These are phyloP conservation scores for Diadema setosum DNA, from an alignment of 35 echinoderm and acorn worm species.

Conservation along the genomic window DNA sequence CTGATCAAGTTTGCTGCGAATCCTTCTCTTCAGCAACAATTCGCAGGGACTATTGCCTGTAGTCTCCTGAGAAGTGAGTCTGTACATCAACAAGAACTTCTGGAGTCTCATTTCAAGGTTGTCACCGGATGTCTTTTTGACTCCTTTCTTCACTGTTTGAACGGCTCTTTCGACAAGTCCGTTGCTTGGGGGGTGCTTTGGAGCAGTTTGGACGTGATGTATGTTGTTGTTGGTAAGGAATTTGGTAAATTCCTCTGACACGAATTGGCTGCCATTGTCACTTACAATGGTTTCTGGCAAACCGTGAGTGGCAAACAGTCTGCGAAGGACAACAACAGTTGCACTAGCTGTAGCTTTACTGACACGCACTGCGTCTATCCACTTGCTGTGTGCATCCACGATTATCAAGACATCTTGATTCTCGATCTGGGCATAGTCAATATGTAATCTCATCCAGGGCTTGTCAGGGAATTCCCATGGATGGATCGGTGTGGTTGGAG, in stretches of 20 bases:
- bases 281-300: constrained; percentile 60
- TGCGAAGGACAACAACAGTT: constrained; percentile 31
- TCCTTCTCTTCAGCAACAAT: constrained; percentile 31
- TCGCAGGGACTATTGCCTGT: constrained; percentile 63
- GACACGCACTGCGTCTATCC: constrained; percentile 44
- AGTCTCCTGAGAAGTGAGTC: constrained; percentile 53
- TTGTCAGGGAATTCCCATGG: constrained; percentile 29
- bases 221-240: constrained; percentile 46
- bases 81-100: constrained; percentile 46
- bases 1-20: constrained; percentile 48
- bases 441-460: constrained; percentile 25
- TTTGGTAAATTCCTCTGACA: constrained; percentile 40
- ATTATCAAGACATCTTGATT: constrained; percentile 44
- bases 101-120: constrained; percentile 48
- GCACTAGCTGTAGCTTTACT: not conserved
- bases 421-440: constrained; percentile 33
- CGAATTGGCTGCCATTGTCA: constrained; percentile 62
- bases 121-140: constrained; percentile 39
- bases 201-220: constrained; percentile 65
- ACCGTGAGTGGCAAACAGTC: constrained; percentile 57
- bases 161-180: constrained; percentile 50
- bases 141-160: constrained; percentile 60
- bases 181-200: constrained; percentile 57
- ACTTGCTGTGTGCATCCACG: constrained; percentile 59
- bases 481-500: constrained; percentile 1